These are phyloP conservation scores for Nothobranchius furzeri DNA, from an alignment of 2,113 vertebrate genomes.

Conservation along the genomic window DNA sequence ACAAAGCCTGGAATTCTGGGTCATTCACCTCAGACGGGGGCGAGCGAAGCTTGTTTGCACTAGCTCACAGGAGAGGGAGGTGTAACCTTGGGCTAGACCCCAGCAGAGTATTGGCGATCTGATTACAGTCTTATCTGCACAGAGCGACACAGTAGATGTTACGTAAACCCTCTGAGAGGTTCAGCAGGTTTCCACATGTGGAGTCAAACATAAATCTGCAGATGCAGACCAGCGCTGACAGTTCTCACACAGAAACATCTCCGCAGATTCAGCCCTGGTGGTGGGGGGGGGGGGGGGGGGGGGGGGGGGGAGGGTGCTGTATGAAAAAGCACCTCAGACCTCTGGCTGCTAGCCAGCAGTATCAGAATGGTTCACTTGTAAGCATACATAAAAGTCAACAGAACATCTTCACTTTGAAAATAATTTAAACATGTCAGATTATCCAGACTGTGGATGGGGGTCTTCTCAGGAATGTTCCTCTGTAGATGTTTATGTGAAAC, in stretches of 20 bases:
- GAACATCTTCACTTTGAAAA: no score
- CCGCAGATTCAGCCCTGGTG: background rate
- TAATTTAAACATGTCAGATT: no score
- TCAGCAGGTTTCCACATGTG: slow-evolving; percentile 3
- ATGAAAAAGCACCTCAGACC: background rate
- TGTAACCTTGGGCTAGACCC: background rate
- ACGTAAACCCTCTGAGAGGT: slow-evolving; percentile 11
- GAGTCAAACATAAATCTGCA: background rate
- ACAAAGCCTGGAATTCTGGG: slow-evolving; percentile 22
- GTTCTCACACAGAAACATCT: background rate
- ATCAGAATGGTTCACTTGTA: no score
- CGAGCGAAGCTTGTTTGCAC: slow-evolving; percentile 17
- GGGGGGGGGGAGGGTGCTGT: no score
- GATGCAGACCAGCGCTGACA: background rate
- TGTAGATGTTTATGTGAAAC: no score
- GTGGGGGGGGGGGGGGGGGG: no score
- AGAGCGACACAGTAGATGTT: background rate
- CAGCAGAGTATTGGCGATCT: background rate
- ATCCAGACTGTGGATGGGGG: no score
- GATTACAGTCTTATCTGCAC: background rate
- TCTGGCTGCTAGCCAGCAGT: no score
- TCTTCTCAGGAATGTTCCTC: no score
- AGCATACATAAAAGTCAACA: no score
- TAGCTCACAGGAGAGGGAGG: background rate
- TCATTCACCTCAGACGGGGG: background rate